Evolutionary conservation across 1,140 invertebrate genomes (phyloP).

Genomic region (Aphidius gifuensis): DNA sequence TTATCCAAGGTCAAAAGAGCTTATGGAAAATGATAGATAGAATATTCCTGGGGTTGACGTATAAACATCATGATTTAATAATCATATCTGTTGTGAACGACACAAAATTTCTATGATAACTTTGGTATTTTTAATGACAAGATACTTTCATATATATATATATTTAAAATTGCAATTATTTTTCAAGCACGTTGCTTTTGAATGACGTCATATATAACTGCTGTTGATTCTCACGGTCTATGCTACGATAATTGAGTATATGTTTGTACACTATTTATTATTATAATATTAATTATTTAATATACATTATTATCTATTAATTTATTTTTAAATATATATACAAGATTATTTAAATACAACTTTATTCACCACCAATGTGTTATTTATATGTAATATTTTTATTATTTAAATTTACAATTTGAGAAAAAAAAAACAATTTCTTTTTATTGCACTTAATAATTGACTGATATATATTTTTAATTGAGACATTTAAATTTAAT

Average conservation of each 20-base stretch:
- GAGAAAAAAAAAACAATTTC: background rate
- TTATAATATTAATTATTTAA: too few species aligned
- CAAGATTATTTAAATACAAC: too few species aligned
- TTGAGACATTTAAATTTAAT: too few species aligned
- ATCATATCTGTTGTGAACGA: slow-evolving; percentile 52
- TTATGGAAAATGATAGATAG: slow-evolving; percentile 1
- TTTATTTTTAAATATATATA: too few species aligned
- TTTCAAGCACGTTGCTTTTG: slow-evolving; percentile 44
- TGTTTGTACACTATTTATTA: slow-evolving; percentile 29
- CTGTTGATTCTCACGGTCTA: slow-evolving; percentile 51
- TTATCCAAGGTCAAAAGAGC: background rate
- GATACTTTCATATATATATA: slow-evolving; percentile 35
- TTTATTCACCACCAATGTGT: background rate
- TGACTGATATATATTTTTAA: background rate
- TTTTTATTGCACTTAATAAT: background rate
- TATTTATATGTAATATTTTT: background rate
- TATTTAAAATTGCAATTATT: slow-evolving; percentile 51
- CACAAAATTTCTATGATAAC: slow-evolving; percentile 49
- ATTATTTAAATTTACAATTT: background rate
- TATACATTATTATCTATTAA: too few species aligned
- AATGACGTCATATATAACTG: slow-evolving; percentile 39
- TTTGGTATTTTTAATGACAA: slow-evolving; percentile 50
- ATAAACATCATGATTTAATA: slow-evolving; percentile 55
- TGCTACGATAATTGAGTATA: slow-evolving; percentile 26
- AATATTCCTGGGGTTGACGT: slow-evolving; percentile 37